These are phyloP conservation scores for Fregata magnificens DNA, from an alignment of 2,113 vertebrate species.

Conservation along the genomic window DNA sequence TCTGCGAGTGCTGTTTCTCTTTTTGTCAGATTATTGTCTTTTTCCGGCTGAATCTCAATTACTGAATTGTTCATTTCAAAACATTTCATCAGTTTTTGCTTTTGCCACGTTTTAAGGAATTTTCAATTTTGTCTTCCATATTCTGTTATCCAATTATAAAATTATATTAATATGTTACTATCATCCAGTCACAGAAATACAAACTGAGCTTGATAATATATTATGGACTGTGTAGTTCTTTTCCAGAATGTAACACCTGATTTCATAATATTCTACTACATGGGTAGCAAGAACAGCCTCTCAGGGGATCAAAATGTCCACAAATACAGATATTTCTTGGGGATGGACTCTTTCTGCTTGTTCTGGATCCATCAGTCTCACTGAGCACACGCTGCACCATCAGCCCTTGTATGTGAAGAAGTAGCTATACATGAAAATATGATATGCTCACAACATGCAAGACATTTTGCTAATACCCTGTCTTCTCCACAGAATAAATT, in stretches of 20 bases:
- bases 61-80: not conserved
- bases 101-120: not conserved
- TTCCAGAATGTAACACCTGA: not conserved
- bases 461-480: not conserved
- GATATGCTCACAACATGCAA: not conserved
- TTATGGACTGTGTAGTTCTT: not conserved
- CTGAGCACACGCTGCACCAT: not conserved
- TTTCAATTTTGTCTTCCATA: not conserved
- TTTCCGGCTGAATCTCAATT: not conserved
- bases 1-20: not conserved
- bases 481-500: not conserved
- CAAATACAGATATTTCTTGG: not conserved
- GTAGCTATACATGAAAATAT: not conserved
- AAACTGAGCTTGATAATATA: not conserved
- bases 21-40: not conserved
- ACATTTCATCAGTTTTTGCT: not conserved
- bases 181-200: not conserved
- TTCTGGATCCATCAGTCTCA: not conserved
- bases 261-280: not conserved
- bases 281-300: not conserved
- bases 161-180: not conserved
- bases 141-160: not conserved
- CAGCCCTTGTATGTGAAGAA: not conserved
- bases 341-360: not conserved
- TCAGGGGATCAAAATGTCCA: not conserved